These are phyloP conservation scores for Polyommatus icarus DNA, from an alignment of 2,888 invertebrate genomes.

Conservation along the genomic window DNA sequence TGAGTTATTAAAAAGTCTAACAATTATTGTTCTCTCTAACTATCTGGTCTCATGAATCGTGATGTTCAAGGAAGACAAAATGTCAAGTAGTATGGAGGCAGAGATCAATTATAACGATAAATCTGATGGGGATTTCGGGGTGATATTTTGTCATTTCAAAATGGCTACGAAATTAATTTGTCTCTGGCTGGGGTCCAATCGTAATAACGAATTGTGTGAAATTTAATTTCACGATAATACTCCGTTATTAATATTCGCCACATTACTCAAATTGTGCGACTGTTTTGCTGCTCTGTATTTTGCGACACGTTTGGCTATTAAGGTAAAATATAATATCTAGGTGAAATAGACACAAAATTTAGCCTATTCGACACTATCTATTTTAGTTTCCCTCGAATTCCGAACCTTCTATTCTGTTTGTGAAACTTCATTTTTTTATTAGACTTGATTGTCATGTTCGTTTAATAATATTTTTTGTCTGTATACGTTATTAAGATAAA, in stretches of 20 bases:
- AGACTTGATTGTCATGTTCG: too few species aligned
- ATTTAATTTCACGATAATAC: constrained; percentile 19
- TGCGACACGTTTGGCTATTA: background rate
- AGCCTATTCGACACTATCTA: too few species aligned
- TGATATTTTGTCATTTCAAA: constrained; percentile 16
- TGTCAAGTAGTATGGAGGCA: background rate
- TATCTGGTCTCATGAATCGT: background rate
- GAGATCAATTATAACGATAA: constrained; percentile 4
- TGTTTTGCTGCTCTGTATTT: background rate
- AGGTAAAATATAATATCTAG: too few species aligned
- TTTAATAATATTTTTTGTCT: too few species aligned
- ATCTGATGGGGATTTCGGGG: background rate
- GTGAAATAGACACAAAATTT: too few species aligned
- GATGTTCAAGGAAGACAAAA: background rate
- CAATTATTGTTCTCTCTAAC: background rate
- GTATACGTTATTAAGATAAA: too few species aligned
- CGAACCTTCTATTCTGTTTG: too few species aligned
- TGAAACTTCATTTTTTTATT: too few species aligned
- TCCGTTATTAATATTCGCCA: constrained; percentile 23
- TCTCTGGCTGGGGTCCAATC: constrained; percentile 24
- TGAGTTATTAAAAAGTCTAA: background rate
- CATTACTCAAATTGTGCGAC: constrained; percentile 2
- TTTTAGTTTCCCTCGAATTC: too few species aligned
- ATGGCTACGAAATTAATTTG: constrained; percentile 25
- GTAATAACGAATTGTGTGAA: constrained; percentile 26